Conservation (phyloP, 2,888 invertebrate genomes). For the Mesorhabditis sp. region DNA sequence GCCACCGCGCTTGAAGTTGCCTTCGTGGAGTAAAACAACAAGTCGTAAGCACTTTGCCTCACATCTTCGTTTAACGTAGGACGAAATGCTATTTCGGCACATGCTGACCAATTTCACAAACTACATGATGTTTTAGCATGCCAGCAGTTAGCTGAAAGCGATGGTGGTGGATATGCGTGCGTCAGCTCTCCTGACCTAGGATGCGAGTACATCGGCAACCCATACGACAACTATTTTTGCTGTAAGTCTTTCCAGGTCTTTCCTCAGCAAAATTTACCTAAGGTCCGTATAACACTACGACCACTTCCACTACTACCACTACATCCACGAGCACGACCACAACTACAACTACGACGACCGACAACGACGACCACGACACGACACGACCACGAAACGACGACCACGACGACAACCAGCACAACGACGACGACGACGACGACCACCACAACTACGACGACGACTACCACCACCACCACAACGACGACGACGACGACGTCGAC, state of each 20-base stretch:
- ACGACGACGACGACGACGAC: not conserved
- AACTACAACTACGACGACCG: slow-evolving; percentile 4
- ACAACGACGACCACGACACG: not conserved
- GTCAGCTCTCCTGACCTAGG: not conserved
- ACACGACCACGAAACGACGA: not conserved
- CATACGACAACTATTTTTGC: not conserved
- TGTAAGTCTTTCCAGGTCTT: not conserved
- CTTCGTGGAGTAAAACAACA: too few relatives aligned
- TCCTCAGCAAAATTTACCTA: not conserved
- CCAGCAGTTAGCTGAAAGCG: not conserved
- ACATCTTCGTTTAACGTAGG: too few relatives aligned
- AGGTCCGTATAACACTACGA: not conserved
- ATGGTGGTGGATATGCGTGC: slow-evolving; percentile 3
- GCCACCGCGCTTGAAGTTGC: too few relatives aligned
- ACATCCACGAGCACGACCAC: not conserved
- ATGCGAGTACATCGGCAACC: not conserved
- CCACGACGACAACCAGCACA: not conserved
- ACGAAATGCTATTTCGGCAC: too few relatives aligned
- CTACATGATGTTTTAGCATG: not conserved
- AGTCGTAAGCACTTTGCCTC: too few relatives aligned
- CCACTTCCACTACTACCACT: not conserved
- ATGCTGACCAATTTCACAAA: too few relatives aligned
- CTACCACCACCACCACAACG: not conserved
- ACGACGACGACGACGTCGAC: not conserved
- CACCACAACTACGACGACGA: not conserved